Percentiles rank a stretch among this genome's conserved stretches.
These are phyloP conservation scores for Ophonus ardosiacus DNA, from an alignment of 2,888 invertebrate genomes.

Conservation along the genomic window DNA sequence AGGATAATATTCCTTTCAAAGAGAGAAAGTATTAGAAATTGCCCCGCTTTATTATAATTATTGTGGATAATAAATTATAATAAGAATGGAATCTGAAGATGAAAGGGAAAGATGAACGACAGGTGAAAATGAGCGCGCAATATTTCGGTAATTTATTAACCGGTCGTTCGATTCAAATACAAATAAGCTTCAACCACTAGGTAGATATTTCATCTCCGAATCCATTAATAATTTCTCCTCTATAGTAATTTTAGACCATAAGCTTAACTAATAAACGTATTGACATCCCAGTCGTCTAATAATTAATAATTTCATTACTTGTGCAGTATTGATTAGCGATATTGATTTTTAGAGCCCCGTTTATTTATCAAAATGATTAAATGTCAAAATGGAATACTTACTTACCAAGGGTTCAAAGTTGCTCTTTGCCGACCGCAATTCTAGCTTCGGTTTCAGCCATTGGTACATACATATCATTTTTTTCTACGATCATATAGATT, in stretches of 20 bases:
- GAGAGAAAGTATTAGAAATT: background rate
- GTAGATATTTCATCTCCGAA: conserved; percentile 27
- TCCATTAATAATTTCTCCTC: conserved; percentile 40
- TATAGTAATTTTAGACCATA: conserved; percentile 5
- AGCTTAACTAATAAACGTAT: conserved; percentile 12
- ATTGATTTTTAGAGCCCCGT: background rate
- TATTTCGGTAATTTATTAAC: conserved; percentile 39
- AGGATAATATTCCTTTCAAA: background rate
- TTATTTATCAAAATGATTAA: too few relatives aligned
- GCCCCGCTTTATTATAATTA: background rate
- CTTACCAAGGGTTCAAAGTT: too few relatives aligned
- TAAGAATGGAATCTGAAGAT: conserved; percentile 16
- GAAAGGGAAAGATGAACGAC: conserved; percentile 29
- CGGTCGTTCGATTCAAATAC: conserved; percentile 23
- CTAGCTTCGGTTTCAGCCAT: too few relatives aligned
- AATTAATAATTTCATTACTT: conserved; percentile 27
- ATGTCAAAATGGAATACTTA: too few relatives aligned
- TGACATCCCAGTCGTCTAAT: conserved; percentile 19
- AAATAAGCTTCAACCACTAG: conserved; percentile 29
- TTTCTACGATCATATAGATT: too few relatives aligned
- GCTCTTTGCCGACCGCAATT: too few relatives aligned
- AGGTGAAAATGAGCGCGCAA: conserved; percentile 27
- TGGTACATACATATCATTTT: too few relatives aligned
- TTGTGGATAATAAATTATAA: conserved; percentile 21
- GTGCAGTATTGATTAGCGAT: background rate